Evolutionary conservation across 2,797 vertebrate species (phyloP).

Genomic region (Tiaroga cobitis): DNA sequence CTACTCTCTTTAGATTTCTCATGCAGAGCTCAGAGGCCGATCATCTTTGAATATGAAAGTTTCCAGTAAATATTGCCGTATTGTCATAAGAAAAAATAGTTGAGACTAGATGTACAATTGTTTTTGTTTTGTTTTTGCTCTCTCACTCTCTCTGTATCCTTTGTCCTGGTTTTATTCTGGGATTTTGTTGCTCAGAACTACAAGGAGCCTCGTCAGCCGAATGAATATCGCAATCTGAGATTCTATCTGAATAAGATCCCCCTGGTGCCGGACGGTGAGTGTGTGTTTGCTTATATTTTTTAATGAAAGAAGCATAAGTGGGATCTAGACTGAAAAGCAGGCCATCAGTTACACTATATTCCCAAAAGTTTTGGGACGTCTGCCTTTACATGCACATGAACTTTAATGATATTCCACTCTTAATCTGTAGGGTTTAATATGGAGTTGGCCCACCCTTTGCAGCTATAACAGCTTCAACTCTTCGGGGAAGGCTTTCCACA

Average conservation of each 20-base stretch:
- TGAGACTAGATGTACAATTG: background rate
- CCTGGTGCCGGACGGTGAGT: slow-evolving; percentile 94
- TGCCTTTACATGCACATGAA: no score
- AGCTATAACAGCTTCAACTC: no score
- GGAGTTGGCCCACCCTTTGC: no score
- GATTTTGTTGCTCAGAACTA: slow-evolving; percentile 82
- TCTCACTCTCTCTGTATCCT: slow-evolving; percentile 2
- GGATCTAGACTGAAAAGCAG: background rate
- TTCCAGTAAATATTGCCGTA: background rate
- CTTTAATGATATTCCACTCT: no score
- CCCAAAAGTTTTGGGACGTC: no score
- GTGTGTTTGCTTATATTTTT: background rate
- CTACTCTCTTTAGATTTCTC: slow-evolving; percentile 9
- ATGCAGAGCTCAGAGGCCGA: background rate
- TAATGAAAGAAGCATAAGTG: background rate
- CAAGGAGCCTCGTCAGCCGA: slow-evolving; percentile 88
- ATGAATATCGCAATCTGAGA: slow-evolving; percentile 92
- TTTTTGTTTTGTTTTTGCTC: background rate
- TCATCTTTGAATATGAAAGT: background rate
- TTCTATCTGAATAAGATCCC: slow-evolving; percentile 99
- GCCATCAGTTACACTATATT: background rate
- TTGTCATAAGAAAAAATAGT: background rate
- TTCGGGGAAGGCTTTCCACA: no score
- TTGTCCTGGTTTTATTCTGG: slow-evolving; percentile 9
- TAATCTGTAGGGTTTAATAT: no score